Conservation (phyloP, 1,140 invertebrate species). For the Drosophila lowei region DNA sequence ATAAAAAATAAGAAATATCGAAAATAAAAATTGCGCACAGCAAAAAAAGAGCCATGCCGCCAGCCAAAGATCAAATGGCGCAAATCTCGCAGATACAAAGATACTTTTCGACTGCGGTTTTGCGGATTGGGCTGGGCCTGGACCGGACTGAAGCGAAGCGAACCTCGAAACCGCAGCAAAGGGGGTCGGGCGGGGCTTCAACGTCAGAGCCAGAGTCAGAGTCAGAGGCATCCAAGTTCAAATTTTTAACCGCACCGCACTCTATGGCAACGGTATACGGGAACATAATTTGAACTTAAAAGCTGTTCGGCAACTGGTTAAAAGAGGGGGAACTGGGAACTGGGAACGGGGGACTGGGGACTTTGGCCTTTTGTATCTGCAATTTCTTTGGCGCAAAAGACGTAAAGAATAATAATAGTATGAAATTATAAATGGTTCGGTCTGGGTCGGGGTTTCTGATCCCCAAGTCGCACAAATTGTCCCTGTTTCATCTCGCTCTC, state of each 20-base stretch:
- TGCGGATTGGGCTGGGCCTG: conserved; percentile 37
- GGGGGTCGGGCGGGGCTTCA: conserved; percentile 49
- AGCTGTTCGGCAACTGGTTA: conserved; percentile 38
- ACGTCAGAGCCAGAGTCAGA: conserved; percentile 20
- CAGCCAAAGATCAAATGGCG: conserved; percentile 75
- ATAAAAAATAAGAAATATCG: conserved; percentile 30
- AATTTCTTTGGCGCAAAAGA: conserved; percentile 57
- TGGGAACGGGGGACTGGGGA: conserved; percentile 8
- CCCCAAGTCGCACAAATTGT: conserved; percentile 34
- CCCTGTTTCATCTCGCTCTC: conserved; percentile 21
- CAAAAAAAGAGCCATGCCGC: conserved; percentile 66
- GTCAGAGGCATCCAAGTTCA: conserved; percentile 65
- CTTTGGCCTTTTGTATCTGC: conserved; percentile 58
- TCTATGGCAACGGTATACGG: conserved; percentile 60
- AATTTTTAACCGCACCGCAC: conserved; percentile 66
- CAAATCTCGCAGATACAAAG: conserved; percentile 71
- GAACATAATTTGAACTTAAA: conserved; percentile 70
- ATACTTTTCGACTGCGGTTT: conserved; percentile 68
- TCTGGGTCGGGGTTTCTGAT: conserved; percentile 43
- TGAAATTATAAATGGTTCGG: conserved; percentile 72
- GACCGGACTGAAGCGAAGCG: conserved; percentile 10
- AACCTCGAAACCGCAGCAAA: conserved; percentile 55
- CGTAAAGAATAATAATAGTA: conserved; percentile 73
- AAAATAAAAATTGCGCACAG: conserved; percentile 30
- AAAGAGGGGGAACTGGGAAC: not conserved